phyloP scores from a whole-genome alignment of 1,140 invertebrate species.

The Dendrolimus kikuchii region DNA sequence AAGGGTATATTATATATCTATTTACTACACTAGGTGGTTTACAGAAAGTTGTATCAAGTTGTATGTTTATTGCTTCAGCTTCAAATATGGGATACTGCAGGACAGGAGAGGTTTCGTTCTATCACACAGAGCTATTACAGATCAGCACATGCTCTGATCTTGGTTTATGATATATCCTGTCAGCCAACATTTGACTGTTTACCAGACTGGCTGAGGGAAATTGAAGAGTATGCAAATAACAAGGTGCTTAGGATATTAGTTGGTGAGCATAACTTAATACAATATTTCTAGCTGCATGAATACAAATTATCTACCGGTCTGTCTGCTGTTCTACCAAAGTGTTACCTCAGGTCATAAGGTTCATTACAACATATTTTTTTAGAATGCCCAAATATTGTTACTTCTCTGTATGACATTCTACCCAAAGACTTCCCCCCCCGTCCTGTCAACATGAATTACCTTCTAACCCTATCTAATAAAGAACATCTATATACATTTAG shows the following conservation, averaged over 20 bases:
- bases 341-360: no score
- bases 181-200: constrained; percentile 97
- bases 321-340: no score
- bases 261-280: constrained; percentile 76
- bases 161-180: constrained; percentile 98
- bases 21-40: constrained; percentile 1
- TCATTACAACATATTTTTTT: no score
- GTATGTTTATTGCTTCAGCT: constrained; percentile 75
- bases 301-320: no score
- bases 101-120: constrained; percentile 97
- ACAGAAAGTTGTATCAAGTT: neutral
- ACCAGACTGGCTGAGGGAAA: constrained; percentile 95
- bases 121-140: constrained; percentile 99
- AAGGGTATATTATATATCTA: no score
- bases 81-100: constrained; percentile 98
- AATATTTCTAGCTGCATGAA: no score
- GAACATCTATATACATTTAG: no score
- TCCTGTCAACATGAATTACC: no score
- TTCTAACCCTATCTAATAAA: no score
- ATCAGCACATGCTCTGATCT: constrained; percentile 96
- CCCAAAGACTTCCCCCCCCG: no score
- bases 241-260: constrained; percentile 95
- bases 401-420: no score
- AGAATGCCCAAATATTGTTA: no score
- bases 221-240: constrained; percentile 96